Conservation (phyloP, 2,888 invertebrate genomes). For the Meganola albula region DNA sequence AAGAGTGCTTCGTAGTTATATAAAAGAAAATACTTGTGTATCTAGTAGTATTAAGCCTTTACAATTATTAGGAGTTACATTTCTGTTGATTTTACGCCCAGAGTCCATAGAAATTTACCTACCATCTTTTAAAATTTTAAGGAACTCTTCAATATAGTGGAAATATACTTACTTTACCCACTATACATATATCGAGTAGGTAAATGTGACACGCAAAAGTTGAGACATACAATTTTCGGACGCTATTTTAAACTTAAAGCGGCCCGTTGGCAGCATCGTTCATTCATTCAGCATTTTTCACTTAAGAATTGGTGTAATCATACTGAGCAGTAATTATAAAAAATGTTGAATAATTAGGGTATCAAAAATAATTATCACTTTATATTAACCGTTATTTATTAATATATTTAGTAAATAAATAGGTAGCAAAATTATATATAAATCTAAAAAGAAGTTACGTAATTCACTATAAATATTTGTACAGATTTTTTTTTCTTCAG, state of each 20-base stretch:
- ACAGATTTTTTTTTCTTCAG: slow-evolving; percentile 12
- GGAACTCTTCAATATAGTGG: slow-evolving; percentile 12
- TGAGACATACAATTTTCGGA: slow-evolving; percentile 12
- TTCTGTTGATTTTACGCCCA: slow-evolving; percentile 12
- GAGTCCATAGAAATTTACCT: slow-evolving; percentile 12
- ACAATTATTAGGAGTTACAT: slow-evolving; percentile 12
- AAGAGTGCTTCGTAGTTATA: slow-evolving; percentile 9
- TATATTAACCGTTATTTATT: slow-evolving; percentile 13
- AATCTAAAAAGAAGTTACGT: slow-evolving; percentile 12
- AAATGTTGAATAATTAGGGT: slow-evolving; percentile 10
- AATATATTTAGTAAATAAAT: too few species aligned
- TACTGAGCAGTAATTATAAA: slow-evolving; percentile 10
- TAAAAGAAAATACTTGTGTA: slow-evolving; percentile 10
- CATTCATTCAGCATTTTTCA: slow-evolving; percentile 9
- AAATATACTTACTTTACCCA: slow-evolving; percentile 11
- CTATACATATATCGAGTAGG: slow-evolving; percentile 11
- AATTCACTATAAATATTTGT: slow-evolving; percentile 12
- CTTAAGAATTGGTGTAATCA: slow-evolving; percentile 9
- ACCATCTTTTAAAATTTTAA: slow-evolving; percentile 11
- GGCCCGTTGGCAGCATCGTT: slow-evolving; percentile 12
- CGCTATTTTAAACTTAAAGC: slow-evolving; percentile 13
- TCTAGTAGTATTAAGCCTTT: slow-evolving; percentile 12
- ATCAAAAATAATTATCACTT: slow-evolving; percentile 11
- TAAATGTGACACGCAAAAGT: slow-evolving; percentile 13
- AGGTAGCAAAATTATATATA: slow-evolving; percentile 12